Base-by-base conservation (phyloP, 92 coral and sea anemone species). In the Phenganax stokvisi region DNA sequence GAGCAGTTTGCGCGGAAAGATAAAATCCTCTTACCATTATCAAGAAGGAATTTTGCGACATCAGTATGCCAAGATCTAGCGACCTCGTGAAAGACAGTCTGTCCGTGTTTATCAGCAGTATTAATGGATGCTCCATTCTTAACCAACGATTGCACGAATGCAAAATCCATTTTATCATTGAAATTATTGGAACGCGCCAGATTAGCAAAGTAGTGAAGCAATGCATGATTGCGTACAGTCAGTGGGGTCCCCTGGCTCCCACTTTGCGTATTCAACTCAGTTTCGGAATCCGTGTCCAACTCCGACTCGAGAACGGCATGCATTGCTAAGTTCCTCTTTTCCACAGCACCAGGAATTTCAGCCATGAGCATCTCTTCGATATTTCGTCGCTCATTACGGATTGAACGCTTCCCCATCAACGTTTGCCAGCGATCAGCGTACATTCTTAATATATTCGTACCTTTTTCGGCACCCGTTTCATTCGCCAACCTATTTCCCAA, bases 21-120 rank as follows among this genome's bases (percentile, higher is more conserved):
- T 13, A 13, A 59, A 3, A 1, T 7, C 7, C 25, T 15, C 89
- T 88, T 84, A 94, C 98, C 98, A 87, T 89, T 86, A 30, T 87
- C 87, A 29, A 94, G 87, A 12, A 94, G 88, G 59, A 92, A 87
- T 88, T 83, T 90, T 31, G 91, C 96, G 30, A 94, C 98, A 55
- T 80, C 91, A 1, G 86, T 87, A 66, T 94, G 97, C 98, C 98
- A 94, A 70, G 92, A 97, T 55, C 98, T 59, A 0, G 97, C 92
- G 9, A 97, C 97, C 84, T 94, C 97, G 81, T 94, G 98, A 69
- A 94, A 80, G 7, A 92, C 76, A 0, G 96, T 89, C 88, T 94
- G 98, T 8, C 98, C 98, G 66, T 94, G 97, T 72, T 97, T 88
- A 84, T 94, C 98, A 9, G 91, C 87, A 7, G 90, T 90, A 71